Evolutionary conservation across 2,797 vertebrate genomes (phyloP).

Genomic region (Amazona finschi): DNA sequence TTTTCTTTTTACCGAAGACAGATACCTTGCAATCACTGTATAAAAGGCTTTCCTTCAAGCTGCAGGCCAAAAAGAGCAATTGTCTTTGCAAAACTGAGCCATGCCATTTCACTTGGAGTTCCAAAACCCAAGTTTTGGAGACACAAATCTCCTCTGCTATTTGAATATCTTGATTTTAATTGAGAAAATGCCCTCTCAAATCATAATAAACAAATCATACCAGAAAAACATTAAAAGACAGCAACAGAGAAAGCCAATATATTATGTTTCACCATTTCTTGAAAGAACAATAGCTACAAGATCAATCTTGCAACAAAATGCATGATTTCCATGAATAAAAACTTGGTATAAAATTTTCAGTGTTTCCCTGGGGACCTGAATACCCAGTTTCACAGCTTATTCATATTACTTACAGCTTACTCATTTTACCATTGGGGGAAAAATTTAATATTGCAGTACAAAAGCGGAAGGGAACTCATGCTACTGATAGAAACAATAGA

Average conservation of each 20-base stretch:
- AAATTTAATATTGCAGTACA: neutral
- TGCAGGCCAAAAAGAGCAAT: neutral
- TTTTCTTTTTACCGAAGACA: neutral
- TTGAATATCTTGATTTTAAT: neutral
- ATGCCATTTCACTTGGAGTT: neutral
- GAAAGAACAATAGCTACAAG: neutral
- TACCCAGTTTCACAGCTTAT: neutral
- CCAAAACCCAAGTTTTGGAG: neutral
- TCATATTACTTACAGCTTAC: neutral
- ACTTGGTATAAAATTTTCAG: neutral
- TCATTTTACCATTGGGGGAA: neutral
- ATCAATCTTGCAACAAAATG: neutral
- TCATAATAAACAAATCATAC: neutral
- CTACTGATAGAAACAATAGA: neutral
- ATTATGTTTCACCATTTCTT: fast-evolving
- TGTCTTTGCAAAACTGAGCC: neutral
- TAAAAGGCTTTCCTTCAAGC: neutral
- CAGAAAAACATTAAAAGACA: neutral
- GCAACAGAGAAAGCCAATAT: neutral
- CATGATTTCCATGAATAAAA: fast-evolving
- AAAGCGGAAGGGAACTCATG: neutral
- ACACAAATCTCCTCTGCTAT: neutral
- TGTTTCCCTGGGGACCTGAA: neutral
- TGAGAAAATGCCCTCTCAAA: neutral
- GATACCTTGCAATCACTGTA: neutral